These are phyloP conservation scores for Varecia variegata DNA, from an alignment of 2,797 vertebrate species.

Conservation along the genomic window DNA sequence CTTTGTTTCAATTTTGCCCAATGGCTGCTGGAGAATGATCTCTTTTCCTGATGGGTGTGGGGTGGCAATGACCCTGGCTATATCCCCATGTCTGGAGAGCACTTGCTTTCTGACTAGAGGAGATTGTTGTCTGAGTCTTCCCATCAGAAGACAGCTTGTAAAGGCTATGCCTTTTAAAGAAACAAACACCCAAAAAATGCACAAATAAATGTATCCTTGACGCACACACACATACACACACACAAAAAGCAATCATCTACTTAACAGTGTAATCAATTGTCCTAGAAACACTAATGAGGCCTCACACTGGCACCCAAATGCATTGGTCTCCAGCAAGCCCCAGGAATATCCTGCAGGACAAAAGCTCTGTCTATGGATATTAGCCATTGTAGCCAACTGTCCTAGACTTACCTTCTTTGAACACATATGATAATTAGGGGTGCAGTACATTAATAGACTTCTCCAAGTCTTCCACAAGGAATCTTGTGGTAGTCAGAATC, in stretches of 20 bases:
- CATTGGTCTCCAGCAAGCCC: not conserved
- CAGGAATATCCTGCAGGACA: not conserved
- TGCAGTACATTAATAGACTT: not conserved
- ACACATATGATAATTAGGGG: not conserved
- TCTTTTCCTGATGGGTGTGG: constrained; percentile 78
- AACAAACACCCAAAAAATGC: constrained; percentile 10
- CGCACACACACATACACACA: not conserved
- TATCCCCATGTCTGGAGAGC: constrained; percentile 73
- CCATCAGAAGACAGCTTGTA: constrained; percentile 80
- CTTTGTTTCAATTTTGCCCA: constrained; percentile 82
- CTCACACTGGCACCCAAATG: not conserved
- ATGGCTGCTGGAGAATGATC: constrained; percentile 80
- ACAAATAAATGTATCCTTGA: not conserved
- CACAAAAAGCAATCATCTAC: not conserved
- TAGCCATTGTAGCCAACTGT: not conserved
- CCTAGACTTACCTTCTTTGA: not conserved
- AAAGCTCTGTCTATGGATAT: not conserved
- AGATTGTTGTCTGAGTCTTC: constrained; percentile 78
- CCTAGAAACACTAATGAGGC: not conserved
- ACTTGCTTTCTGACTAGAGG: constrained; percentile 68
- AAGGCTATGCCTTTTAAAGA: constrained; percentile 77
- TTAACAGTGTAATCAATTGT: not conserved
- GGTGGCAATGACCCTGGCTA: constrained; percentile 72
- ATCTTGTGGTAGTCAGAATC: not conserved
- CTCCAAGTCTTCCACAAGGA: not conserved